Evolutionary conservation across 1,140 invertebrate genomes (phyloP).

Genomic region (Saccostrea echinata): DNA sequence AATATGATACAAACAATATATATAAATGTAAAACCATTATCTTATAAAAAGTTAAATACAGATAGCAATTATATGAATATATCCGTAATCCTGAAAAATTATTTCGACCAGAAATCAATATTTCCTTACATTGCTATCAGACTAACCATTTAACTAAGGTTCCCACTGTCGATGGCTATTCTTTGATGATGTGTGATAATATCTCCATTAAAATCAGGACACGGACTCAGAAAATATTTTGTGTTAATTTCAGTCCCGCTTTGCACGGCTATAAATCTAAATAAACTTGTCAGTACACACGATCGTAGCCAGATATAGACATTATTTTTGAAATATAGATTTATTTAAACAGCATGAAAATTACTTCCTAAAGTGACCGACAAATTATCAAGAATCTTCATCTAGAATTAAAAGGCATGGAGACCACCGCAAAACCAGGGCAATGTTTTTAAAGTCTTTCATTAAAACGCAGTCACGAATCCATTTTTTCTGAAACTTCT

Average conservation of each 20-base stretch:
- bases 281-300: slow-evolving; percentile 10
- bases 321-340: not conserved
- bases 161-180: not conserved
- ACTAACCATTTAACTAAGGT: too few relatives aligned
- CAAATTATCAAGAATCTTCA: not conserved
- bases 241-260: not conserved
- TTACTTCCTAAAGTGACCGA: slow-evolving; percentile 6
- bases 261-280: not conserved
- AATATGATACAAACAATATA: too few relatives aligned
- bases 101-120: too few relatives aligned
- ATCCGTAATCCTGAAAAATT: too few relatives aligned
- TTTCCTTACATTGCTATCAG: too few relatives aligned
- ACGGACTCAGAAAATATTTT: not conserved
- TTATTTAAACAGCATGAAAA: not conserved
- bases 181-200: not conserved
- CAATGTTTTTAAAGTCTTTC: too few relatives aligned
- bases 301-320: not conserved
- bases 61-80: too few relatives aligned
- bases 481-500: too few relatives aligned
- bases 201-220: slow-evolving; percentile 4
- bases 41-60: too few relatives aligned
- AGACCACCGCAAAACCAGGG: not conserved
- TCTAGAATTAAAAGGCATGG: not conserved
- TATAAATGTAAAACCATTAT: too few relatives aligned
- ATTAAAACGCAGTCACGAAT: too few relatives aligned